Evolutionary conservation across 2,797 vertebrate genomes (phyloP).

Genomic region (Catharus ustulatus): DNA sequence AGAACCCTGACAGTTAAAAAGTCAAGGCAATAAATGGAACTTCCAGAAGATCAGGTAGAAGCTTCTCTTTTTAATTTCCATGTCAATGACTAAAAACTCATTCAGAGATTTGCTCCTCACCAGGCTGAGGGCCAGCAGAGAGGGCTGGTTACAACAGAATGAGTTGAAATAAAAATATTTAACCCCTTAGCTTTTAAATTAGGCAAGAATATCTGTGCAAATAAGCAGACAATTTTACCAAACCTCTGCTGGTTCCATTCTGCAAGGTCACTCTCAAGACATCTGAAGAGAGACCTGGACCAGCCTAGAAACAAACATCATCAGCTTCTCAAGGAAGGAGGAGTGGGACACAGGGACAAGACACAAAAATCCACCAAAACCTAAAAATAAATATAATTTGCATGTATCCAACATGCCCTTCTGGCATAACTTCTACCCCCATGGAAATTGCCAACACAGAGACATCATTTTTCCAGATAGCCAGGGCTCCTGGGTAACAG

Average conservation of each 20-base stretch:
- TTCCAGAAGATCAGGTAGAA: not conserved
- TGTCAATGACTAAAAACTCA: not conserved
- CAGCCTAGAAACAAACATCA: not conserved
- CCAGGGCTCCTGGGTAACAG: not conserved
- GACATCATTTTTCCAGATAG: not conserved
- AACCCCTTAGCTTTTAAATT: not conserved
- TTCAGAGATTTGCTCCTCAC: not conserved
- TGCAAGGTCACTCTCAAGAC: not conserved
- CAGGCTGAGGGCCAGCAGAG: not conserved
- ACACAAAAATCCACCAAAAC: not conserved
- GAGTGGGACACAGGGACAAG: not conserved
- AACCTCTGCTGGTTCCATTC: not conserved
- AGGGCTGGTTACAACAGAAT: not conserved
- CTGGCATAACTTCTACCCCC: not conserved
- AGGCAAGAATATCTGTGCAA: not conserved
- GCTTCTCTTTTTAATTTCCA: not conserved
- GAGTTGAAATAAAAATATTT: not conserved
- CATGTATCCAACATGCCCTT: not conserved
- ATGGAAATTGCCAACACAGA: not conserved
- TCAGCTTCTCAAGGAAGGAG: not conserved
- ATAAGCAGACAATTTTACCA: not conserved
- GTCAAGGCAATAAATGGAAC: not conserved
- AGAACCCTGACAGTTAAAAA: not conserved
- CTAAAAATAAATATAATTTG: not conserved
- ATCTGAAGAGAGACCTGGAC: not conserved